Base-by-base conservation (phyloP, 2,797 vertebrate genomes). In the Psittacula echo region DNA sequence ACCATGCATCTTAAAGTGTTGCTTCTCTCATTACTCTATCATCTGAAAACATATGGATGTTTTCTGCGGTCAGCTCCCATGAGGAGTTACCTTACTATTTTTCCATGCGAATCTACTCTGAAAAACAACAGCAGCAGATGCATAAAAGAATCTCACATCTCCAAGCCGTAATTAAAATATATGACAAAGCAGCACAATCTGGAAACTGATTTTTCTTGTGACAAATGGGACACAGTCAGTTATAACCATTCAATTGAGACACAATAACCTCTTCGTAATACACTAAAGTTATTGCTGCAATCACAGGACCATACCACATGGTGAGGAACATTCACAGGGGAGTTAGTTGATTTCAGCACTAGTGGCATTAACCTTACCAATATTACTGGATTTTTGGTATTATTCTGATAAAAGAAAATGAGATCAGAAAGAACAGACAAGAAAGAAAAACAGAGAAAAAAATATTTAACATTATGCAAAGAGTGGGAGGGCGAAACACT, bases 131-230 rank as follows among this genome's bases (percentile, higher is more conserved):
- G 41, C 44, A 84, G 53, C 81, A 58, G 7, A 58, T 54, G 13
- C 26, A 50, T 70, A 45, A 39, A 85, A 91, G 18, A 62, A 70
- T n/a, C 26, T 44, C 0, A 0, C 11, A 81, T 47, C 65, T 88
- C 66, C 45, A 75, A 78, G 3, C 7, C 0, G 0, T 30, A 77
- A 79, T 0, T 39, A n/a, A 85, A 87, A 51, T 11, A n/a, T 3
- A 56, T 2, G 9, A 65, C 48, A 72, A 72, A 64, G 48, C 9
- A 91, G 11, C 24, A 56, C 32, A 85, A 71, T 34, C 29, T 48
- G 23, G 16, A 87, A 83, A 83, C 3, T 56, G 11, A 39, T 62
- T 24, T 54, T 89, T 85, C 65, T 87, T 51, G 12, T 29, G 39
- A 93, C 41, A 89, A 90, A 74, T 4, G 53, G 18, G 56, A 74